A percentile compares a stretch with the other conserved stretches of the same genome.
Conservation (phyloP, 1,140 invertebrate species). For the Daktulosphaira vitifoliae region DNA sequence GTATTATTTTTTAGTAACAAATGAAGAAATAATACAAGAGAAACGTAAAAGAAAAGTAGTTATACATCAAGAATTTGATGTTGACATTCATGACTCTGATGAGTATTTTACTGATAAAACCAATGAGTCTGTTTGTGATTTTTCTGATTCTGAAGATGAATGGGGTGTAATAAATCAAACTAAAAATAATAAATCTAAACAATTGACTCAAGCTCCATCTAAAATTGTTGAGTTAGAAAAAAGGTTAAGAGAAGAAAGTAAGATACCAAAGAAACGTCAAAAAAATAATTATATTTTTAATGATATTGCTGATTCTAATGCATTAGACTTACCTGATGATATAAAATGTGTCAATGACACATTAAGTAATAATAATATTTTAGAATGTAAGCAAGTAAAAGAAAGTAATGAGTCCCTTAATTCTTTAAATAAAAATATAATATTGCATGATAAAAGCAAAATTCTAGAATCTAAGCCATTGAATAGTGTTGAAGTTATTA, state of each 20-base stretch:
- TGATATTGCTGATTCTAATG: too few relatives aligned
- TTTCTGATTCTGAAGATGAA: slow-evolving; percentile 19
- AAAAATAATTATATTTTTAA: too few relatives aligned
- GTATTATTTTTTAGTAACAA: neutral
- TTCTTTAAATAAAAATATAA: too few relatives aligned
- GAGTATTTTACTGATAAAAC: neutral
- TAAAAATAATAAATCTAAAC: neutral
- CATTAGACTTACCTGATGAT: too few relatives aligned
- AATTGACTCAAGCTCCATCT: neutral
- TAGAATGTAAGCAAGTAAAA: too few relatives aligned
- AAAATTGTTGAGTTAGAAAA: slow-evolving; percentile 10
- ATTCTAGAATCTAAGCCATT: too few relatives aligned
- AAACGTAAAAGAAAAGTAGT: slow-evolving; percentile 11
- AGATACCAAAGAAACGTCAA: neutral
- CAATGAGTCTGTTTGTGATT: neutral
- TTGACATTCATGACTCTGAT: neutral
- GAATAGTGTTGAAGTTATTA: neutral
- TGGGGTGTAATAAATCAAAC: slow-evolving; percentile 9
- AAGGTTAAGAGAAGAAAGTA: neutral
- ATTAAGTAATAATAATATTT: too few relatives aligned
- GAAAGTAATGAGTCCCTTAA: too few relatives aligned
- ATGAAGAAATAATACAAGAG: neutral
- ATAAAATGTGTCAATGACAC: too few relatives aligned
- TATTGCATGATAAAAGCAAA: too few relatives aligned
- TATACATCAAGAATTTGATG: neutral